Percentiles rank a stretch among this genome's conserved stretches.
These are phyloP conservation scores for Drosophila murphyi DNA, from an alignment of 1,140 invertebrate genomes.

Conservation along the genomic window DNA sequence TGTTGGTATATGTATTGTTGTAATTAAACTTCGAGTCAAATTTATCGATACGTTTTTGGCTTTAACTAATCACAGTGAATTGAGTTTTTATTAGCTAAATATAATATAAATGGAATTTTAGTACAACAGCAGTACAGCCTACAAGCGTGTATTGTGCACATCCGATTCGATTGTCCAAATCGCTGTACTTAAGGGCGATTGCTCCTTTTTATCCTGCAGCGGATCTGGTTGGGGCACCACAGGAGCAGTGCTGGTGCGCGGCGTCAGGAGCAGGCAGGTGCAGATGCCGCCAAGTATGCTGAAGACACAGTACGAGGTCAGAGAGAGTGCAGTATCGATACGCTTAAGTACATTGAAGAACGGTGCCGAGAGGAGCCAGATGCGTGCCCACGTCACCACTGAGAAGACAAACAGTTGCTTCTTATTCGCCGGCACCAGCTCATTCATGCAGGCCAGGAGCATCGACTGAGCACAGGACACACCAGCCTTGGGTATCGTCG, in stretches of 20 bases:
- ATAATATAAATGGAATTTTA: constrained; percentile 2
- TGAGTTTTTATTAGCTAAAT: constrained; percentile 56
- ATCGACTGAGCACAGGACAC: constrained; percentile 81
- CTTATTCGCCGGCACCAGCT: constrained; percentile 74
- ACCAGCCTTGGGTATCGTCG: constrained; percentile 73
- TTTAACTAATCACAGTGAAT: constrained; percentile 74
- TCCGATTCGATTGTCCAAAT: constrained; percentile 76
- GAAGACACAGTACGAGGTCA: constrained; percentile 73
- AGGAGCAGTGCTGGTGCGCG: constrained; percentile 47
- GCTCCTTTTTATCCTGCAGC: constrained; percentile 60
- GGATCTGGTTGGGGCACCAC: constrained; percentile 31
- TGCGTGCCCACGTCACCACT: constrained; percentile 76
- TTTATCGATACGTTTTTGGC: not conserved
- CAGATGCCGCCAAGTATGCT: constrained; percentile 78
- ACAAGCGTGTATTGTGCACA: constrained; percentile 75
- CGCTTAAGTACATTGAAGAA: constrained; percentile 80
- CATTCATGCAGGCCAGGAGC: constrained; percentile 78
- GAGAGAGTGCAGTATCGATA: constrained; percentile 71
- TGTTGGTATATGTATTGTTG: constrained; percentile 51
- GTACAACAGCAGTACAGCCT: not conserved
- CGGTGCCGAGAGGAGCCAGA: constrained; percentile 77
- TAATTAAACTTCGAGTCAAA: constrained; percentile 26
- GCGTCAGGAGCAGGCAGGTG: constrained; percentile 71
- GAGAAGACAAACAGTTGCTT: constrained; percentile 78
- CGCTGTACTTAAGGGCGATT: constrained; percentile 64